phyloP scores from a whole-genome alignment of 2,888 invertebrate species.

The Sphaerophoria taeniata region DNA sequence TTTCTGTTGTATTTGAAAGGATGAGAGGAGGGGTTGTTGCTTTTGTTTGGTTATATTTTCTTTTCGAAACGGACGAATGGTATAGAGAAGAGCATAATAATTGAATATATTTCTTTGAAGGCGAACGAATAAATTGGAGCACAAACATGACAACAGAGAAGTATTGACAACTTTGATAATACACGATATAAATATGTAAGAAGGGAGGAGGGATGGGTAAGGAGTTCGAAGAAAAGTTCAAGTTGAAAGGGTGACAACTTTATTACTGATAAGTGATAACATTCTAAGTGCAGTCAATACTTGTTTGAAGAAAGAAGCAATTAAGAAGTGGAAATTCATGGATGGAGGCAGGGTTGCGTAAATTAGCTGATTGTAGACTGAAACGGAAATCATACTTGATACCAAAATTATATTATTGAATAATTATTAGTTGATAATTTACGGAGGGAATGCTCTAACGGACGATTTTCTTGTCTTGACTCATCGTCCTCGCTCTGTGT shows the following conservation, averaged over 20 bases:
- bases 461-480: too few species aligned
- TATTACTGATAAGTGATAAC: not conserved
- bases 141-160: conserved; percentile 50
- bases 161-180: conserved; percentile 66
- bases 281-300: not conserved
- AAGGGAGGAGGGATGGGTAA: not conserved
- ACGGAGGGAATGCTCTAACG: too few species aligned
- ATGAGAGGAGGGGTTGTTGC: conserved; percentile 7
- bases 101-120: conserved; percentile 34
- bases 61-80: conserved; percentile 14
- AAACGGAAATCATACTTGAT: too few species aligned
- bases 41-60: conserved; percentile 36
- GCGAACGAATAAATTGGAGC: conserved; percentile 11
- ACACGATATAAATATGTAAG: conserved; percentile 34
- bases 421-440: too few species aligned
- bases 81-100: conserved; percentile 27
- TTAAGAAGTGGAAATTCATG: not conserved
- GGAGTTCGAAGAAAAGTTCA: not conserved
- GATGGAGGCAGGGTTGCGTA: not conserved
- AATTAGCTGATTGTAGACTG: not conserved
- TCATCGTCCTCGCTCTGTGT: too few species aligned
- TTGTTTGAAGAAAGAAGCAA: conserved; percentile 6
- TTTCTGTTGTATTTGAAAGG: not conserved
- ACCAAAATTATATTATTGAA: too few species aligned
- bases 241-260: conserved; percentile 16